Evolutionary conservation across 1,140 invertebrate genomes (phyloP).

Genomic region (Hesperophylax magnus): DNA sequence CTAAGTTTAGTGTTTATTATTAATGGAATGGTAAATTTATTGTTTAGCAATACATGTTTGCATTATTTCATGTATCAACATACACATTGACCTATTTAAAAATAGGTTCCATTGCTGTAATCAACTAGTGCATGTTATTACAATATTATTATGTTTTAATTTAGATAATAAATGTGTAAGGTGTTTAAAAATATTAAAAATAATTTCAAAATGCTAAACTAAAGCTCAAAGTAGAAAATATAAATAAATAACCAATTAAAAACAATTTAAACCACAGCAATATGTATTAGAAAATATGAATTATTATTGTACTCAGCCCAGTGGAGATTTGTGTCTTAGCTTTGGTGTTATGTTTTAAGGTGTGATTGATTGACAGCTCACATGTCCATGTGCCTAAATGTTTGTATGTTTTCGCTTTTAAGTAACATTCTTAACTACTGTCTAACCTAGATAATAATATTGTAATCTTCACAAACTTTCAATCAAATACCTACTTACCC

Average conservation of each 20-base stretch:
- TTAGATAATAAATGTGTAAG: slow-evolving; percentile 25
- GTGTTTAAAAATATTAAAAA: slow-evolving; percentile 38
- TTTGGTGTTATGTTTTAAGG: slow-evolving; percentile 36
- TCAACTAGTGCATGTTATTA: slow-evolving; percentile 23
- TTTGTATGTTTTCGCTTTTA: slow-evolving; percentile 45
- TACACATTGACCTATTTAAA: too few species aligned
- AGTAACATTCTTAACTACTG: slow-evolving; percentile 2
- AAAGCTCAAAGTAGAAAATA: slow-evolving; percentile 7
- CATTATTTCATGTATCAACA: too few species aligned
- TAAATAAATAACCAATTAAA: not conserved
- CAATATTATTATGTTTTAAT: not conserved
- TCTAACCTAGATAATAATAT: not conserved
- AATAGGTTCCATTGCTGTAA: too few species aligned
- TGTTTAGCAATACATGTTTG: too few species aligned
- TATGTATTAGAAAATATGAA: not conserved
- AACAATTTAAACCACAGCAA: not conserved
- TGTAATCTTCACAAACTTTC: not conserved
- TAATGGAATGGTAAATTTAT: too few species aligned
- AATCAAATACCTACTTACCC: too few species aligned
- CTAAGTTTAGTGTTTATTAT: too few species aligned
- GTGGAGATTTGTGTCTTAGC: slow-evolving; percentile 22
- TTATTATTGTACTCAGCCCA: not conserved
- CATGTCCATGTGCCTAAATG: slow-evolving; percentile 49
- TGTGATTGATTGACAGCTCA: slow-evolving; percentile 42
- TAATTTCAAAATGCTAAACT: not conserved